Conservation (phyloP, 2,888 invertebrate species). For the Leuctra nigra region DNA sequence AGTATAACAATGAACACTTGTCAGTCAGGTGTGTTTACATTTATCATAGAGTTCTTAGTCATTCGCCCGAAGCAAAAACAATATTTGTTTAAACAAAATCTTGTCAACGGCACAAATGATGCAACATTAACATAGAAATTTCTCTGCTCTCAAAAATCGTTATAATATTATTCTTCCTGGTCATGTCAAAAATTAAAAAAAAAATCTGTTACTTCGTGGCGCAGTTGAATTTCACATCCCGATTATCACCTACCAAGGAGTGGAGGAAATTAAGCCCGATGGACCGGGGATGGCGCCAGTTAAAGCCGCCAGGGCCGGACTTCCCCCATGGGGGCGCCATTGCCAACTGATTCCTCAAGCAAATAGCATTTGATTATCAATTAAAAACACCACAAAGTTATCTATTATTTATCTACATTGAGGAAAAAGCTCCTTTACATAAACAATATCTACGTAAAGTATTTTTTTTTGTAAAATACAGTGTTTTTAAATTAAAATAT, state of each 20-base stretch:
- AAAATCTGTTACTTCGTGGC: no score
- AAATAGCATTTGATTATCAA: not conserved
- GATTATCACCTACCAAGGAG: constrained; percentile 59
- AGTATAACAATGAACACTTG: no score
- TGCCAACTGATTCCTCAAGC: constrained; percentile 30
- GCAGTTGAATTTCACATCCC: no score
- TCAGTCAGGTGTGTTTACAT: no score
- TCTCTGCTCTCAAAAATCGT: no score
- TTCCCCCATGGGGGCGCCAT: constrained; percentile 54
- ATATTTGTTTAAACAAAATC: no score
- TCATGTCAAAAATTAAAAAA: no score
- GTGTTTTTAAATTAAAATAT: not conserved
- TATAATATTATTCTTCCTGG: no score
- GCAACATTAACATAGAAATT: no score
- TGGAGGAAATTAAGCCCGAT: constrained; percentile 68
- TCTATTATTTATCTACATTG: not conserved
- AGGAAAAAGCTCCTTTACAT: not conserved
- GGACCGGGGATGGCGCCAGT: constrained; percentile 66
- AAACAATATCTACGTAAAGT: not conserved
- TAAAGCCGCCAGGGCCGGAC: constrained; percentile 62
- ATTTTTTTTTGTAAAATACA: not conserved
- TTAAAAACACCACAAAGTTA: not conserved
- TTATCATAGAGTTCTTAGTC: no score
- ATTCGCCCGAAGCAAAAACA: no score
- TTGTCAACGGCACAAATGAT: no score